These are phyloP conservation scores for Bergia puertoricense DNA, from an alignment of 92 coral and sea anemone species.

Conservation along the genomic window DNA sequence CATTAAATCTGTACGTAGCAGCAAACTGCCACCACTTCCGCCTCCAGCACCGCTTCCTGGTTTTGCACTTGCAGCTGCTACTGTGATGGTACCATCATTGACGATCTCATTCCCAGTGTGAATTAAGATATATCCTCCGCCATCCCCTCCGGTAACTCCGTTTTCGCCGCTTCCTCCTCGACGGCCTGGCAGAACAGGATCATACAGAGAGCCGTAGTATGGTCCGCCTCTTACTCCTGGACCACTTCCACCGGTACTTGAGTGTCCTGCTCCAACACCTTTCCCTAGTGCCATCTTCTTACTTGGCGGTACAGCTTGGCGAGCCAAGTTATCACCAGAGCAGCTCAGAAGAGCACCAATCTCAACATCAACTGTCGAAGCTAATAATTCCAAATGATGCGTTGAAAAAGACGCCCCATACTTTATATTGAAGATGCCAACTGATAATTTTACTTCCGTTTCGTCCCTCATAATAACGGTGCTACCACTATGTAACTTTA, in stretches of 20 bases:
- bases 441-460: conserved; percentile 42
- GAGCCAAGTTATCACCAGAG: conserved; percentile 59
- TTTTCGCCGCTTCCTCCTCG: conserved; percentile 55
- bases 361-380: conserved; percentile 63
- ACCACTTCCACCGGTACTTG: conserved; percentile 65
- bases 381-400: conserved; percentile 51
- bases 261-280: conserved; percentile 74
- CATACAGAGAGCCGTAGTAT: conserved; percentile 66
- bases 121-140: conserved; percentile 59
- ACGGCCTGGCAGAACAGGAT: conserved; percentile 57
- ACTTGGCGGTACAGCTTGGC: conserved; percentile 39
- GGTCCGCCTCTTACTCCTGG: conserved; percentile 46
- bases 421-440: conserved; percentile 58
- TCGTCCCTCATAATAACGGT: conserved; percentile 54
- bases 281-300: conserved; percentile 26
- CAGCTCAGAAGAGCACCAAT: conserved; percentile 63
- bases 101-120: conserved; percentile 59
- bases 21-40: conserved; percentile 76
- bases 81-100: conserved; percentile 62
- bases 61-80: conserved; percentile 57
- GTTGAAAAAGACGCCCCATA: conserved; percentile 59
- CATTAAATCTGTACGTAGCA: conserved; percentile 49
- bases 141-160: conserved; percentile 57
- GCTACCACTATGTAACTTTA: conserved; percentile 61
- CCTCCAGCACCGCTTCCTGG: conserved; percentile 70